Evolutionary conservation across 2,113 vertebrate species (phyloP), one percentile per base, ranked within the genome.

Genomic region (Oenanthe melanoleuca): DNA sequence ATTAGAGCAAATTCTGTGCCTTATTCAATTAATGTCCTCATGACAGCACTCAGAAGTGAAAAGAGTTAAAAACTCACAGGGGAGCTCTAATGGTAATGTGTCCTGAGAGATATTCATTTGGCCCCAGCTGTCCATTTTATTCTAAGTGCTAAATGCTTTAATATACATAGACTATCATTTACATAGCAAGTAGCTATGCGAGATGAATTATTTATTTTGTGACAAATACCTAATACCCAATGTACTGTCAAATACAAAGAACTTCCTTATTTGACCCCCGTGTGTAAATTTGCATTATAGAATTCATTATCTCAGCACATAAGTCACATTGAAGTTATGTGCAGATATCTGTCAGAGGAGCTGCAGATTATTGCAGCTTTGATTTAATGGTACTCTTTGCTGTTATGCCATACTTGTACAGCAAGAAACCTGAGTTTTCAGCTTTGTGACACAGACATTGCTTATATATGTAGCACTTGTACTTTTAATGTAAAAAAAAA

Each of bases 181-280:
- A 98, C 98, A 98, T 98, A 97, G 97, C 97, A 98, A 98, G 96
- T 97, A 96, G 93, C 45, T 97, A 86, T 88, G 96, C 5, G 0
- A 95, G 88, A 98, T 98, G 98, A 98, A 98, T 98, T 97, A 98
- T 98, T 98, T 98, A 98, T 98, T 96, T 96, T 96, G 88, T 97
- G 97, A 97, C 96, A 98, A 97, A 97, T 96, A 95, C 92, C 95
- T 96, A 97, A 97, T 95, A 97, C 80, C 67, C 88, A 94, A 93
- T 93, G 89, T 97, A 95, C 93, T 96, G 95, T 97, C 97, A 97
- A 96, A 98, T 92, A 96, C 96, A 96, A 93, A 98, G 93, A 96
- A 95, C 90, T 92, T 97, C 96, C 95, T 97, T 96, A 96, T 96
- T 97, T 98, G 97, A 98, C 97, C 95, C 89, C 28, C 31, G 12